Percentiles rank a stretch among this genome's conserved stretches.
Evolutionary conservation across 2,888 invertebrate genomes (phyloP).

Genomic region (Clanis bilineata): DNA sequence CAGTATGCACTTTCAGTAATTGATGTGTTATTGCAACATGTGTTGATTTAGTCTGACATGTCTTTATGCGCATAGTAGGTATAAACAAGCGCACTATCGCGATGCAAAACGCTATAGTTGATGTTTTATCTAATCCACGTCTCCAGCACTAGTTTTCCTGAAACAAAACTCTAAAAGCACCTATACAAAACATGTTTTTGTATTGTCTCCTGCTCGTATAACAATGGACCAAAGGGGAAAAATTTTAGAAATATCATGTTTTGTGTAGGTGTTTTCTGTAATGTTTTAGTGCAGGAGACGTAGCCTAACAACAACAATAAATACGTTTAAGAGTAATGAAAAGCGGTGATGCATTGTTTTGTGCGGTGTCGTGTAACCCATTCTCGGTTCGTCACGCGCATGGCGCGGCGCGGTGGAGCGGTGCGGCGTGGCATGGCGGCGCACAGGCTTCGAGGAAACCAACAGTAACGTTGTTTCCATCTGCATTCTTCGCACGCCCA

Average conservation of each 20-base stretch:
- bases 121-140: too few species aligned
- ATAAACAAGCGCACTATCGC: conserved; percentile 38
- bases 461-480: conserved; percentile 72
- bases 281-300: too few species aligned
- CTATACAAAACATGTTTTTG: too few species aligned
- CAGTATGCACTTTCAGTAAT: conserved; percentile 41
- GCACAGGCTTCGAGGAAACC: conserved; percentile 70
- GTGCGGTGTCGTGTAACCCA: conserved; percentile 70
- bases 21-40: conserved; percentile 38
- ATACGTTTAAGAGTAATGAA: conserved; percentile 61
- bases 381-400: conserved; percentile 69
- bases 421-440: too few species aligned
- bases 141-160: too few species aligned
- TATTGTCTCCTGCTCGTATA: too few species aligned
- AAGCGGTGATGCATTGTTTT: conserved; percentile 69
- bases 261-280: too few species aligned
- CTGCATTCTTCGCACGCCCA: conserved; percentile 69
- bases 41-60: conserved; percentile 37
- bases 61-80: conserved; percentile 34
- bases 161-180: too few species aligned
- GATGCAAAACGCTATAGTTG: conserved; percentile 35
- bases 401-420: too few species aligned
- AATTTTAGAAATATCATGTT: too few species aligned
- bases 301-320: conserved; percentile 49
- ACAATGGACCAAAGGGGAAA: too few species aligned